Percentiles rank a stretch among this genome's conserved stretches.
phyloP scores from a whole-genome alignment of 1,140 invertebrate species.

The Eulimnadia texana region DNA sequence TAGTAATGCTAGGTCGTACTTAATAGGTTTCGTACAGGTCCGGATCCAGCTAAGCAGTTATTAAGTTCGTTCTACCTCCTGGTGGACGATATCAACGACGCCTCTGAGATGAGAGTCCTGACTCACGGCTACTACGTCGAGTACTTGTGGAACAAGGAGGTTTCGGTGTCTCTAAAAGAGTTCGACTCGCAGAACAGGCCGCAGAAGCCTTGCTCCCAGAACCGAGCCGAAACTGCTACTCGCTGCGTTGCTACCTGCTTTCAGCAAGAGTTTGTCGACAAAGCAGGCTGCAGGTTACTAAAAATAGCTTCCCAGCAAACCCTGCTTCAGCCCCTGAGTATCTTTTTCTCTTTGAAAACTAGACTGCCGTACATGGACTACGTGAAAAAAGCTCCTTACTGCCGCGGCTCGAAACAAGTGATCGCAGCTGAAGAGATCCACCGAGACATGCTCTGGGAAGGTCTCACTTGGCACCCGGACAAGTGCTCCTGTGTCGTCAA shows the following conservation, averaged over 20 bases:
- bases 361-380: conserved; percentile 13
- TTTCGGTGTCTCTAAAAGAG: conserved; percentile 5
- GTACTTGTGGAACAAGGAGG: conserved; percentile 11
- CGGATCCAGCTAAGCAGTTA: not conserved
- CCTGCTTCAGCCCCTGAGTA: not conserved
- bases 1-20: no score
- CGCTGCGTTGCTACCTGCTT: not conserved
- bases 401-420: conserved; percentile 4
- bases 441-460: conserved; percentile 11
- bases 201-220: not conserved
- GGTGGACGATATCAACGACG: conserved; percentile 2
- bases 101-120: conserved; percentile 1
- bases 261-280: not conserved
- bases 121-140: conserved; percentile 6
- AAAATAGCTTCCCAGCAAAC: not conserved
- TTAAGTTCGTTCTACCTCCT: conserved; percentile 4
- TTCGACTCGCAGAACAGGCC: not conserved
- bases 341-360: not conserved
- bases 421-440: conserved; percentile 7
- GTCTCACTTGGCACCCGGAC: not conserved
- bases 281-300: not conserved
- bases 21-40: no score
- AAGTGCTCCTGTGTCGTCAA: not conserved
- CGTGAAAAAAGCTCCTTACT: conserved; percentile 2
- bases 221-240: not conserved